These are phyloP conservation scores for Raja brachyura DNA, from an alignment of 2,113 vertebrate genomes.

Conservation along the genomic window DNA sequence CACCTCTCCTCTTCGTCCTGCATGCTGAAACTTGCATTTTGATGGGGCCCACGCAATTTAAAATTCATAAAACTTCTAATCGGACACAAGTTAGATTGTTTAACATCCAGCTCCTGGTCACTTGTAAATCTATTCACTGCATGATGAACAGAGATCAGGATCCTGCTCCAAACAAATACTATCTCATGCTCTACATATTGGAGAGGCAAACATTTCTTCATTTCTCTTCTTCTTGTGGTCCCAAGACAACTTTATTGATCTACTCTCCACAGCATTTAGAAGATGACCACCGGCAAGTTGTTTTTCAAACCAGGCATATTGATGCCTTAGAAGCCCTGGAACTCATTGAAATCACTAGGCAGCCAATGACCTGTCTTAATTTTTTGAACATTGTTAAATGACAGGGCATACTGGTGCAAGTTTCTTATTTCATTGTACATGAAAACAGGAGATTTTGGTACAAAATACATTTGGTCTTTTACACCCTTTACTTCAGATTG, in stretches of 20 bases:
- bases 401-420: background rate
- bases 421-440: background rate
- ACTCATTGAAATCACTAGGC: background rate
- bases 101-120: background rate
- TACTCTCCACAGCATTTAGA: constrained; percentile 51
- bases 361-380: background rate
- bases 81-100: background rate
- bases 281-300: constrained; percentile 46
- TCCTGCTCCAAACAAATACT: background rate
- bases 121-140: background rate
- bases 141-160: background rate
- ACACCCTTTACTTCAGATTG: background rate
- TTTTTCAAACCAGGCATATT: constrained; percentile 47
- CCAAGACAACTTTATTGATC: constrained; percentile 52
- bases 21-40: background rate
- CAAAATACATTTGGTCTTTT: background rate
- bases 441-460: background rate
- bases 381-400: background rate
- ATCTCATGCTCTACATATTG: constrained; percentile 40
- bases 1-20: background rate
- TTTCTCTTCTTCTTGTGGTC: constrained; percentile 45
- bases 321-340: constrained; percentile 39
- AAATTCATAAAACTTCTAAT: background rate
- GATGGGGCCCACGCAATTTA: background rate
- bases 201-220: constrained; percentile 45